Base-by-base conservation (phyloP, 2,888 invertebrate genomes). In the Eupithecia abbreviata region DNA sequence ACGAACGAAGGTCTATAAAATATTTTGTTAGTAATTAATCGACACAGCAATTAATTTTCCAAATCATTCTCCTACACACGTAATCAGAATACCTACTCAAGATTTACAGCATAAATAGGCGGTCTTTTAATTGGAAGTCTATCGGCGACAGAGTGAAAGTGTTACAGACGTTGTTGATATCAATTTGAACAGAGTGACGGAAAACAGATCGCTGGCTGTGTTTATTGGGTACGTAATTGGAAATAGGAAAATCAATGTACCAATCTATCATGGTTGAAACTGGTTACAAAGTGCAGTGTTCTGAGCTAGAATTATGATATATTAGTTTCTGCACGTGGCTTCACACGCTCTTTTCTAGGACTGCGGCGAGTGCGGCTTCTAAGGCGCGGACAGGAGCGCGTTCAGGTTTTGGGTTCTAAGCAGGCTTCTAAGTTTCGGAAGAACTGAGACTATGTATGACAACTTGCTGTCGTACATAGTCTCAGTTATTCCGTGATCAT, bases 141-240 rank as follows among this genome's bases (percentile, higher is more conserved):
- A 65, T 69, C 41, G 43, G 68, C 62, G 42, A 42, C 43, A 67
- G n/a, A 73, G 76, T 76, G 76, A 76, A 76, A 76, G 76, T 69
- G 51, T 58, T 58, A 41, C 55, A 65, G 51, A 66, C 18, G 15
- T 62, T 42, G 72, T 58, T 62, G 58, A 74, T 74, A 71, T 62
- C 58, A 71, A 73, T 71, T 77, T 68, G n/a, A 73, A 62, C 62
- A 62, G 30, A 62, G 62, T 30, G 62, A 62, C 30, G 42, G 62
- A 65, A 30, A 58, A 18, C 47, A 75, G 62, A 68, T 76, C 58
- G 41, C 47, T 58, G 49, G 72, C 47, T 42, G 66, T 7, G 13
- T 47, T 18, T 4, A 30, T 12, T 43, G 41, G 45, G 45, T 5
- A 68, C 42, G 10, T 43, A n/a, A 43, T 43, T 43, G 15, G 45